Evolutionary conservation across 2,797 vertebrate species (phyloP).

Genomic region (Thripadectes ignobilis): DNA sequence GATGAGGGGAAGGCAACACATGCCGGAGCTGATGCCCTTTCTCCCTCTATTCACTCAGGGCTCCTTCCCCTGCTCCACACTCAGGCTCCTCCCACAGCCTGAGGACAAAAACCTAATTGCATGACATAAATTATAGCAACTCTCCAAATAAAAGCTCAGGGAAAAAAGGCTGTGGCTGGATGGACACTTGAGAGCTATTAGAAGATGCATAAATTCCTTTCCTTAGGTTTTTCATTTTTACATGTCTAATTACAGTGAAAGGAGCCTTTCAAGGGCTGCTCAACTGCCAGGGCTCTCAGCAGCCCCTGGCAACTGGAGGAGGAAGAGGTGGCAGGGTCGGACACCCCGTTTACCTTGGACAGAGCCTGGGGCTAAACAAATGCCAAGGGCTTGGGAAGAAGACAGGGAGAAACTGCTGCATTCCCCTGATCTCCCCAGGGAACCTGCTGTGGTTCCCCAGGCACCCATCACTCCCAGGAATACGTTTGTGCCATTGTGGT

Average conservation of each 20-base stretch:
- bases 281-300: conserved; percentile 35
- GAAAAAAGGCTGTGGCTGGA: conserved; percentile 37
- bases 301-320: conserved; percentile 55
- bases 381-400: conserved; percentile 55
- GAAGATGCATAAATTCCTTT: conserved; percentile 62
- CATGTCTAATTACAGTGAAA: conserved; percentile 61
- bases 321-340: conserved; percentile 33
- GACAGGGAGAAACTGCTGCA: not conserved
- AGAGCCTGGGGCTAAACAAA: conserved; percentile 47
- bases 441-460: conserved; percentile 26
- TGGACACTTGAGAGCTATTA: conserved; percentile 63
- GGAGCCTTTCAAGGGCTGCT: conserved; percentile 55
- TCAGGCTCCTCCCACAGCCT: not conserved
- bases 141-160: conserved; percentile 50
- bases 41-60: not conserved
- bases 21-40: not conserved
- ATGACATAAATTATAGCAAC: conserved; percentile 59
- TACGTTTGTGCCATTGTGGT: not conserved
- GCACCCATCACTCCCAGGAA: conserved; percentile 4
- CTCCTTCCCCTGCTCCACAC: not conserved
- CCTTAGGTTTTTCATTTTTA: conserved; percentile 62
- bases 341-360: conserved; percentile 48
- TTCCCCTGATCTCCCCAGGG: conserved; percentile 51
- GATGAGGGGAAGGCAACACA: not conserved
- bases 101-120: conserved; percentile 51